Evolutionary conservation across 2,797 vertebrate genomes (phyloP), one percentile per base, ranked within the genome.

Genomic region (Falco cherrug): DNA sequence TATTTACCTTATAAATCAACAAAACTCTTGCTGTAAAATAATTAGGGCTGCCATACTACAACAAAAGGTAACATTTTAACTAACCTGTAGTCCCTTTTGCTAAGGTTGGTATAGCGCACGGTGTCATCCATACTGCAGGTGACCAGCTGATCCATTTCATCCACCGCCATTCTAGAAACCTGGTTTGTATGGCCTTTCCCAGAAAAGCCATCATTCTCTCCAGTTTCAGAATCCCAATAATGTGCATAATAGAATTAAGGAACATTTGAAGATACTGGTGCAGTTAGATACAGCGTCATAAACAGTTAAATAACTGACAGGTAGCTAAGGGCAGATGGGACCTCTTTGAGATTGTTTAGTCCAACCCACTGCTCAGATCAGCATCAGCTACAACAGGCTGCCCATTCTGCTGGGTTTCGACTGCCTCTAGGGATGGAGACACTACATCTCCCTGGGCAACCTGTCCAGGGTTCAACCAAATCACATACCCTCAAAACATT

Each of bases 51-150:
- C 19, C 43, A 35, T 5, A 47, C n/a, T 33, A 48, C 28, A 77
- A 57, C n/a, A 56, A 85, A 84, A 93, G 5, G 13, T 10, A 59
- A 25, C 3, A 24, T 43, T 35, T 88, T 39, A 37, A 75, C 97
- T 96, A 89, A 99, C 99, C 99, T 99, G 98, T 99, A 99, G 84
- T 99, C 99, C 47, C 97, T 98, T 84, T 98, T 98, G 60, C 21
- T 81, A 37, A 99, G 93, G 94, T 57, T 98, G 60, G 98, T 99
- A 81, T 97, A 99, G 70, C 99, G 99, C 92, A 99, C 97, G 0
- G 99, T 99, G 59, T 99, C 99, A 7, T 99, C 99, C 99, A 99
- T 99, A 96, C 99, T 98, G 98, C 99, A 99, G 22, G 98, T 98
- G 64, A 99, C 99, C 88, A 99, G 97, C 57, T 99, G 98, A 29